Evolutionary conservation across 2,888 invertebrate genomes (phyloP).

Genomic region (Dioctria linearis): DNA sequence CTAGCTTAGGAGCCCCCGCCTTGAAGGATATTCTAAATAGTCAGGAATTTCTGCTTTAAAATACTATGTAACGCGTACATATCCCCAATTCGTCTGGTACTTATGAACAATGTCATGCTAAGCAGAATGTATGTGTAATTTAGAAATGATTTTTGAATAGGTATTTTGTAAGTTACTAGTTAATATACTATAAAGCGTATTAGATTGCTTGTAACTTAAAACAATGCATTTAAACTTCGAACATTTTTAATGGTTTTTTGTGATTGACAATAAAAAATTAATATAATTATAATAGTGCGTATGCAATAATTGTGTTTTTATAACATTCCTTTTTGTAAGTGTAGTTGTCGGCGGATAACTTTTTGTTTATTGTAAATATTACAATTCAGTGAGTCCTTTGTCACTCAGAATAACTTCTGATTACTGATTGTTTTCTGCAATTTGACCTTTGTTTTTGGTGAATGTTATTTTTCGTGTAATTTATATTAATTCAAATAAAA

Average conservation of each 20-base stretch:
- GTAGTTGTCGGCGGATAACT: too few relatives aligned
- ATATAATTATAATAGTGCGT: neutral
- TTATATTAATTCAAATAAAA: too few relatives aligned
- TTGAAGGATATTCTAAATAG: conserved; percentile 29
- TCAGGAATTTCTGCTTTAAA: neutral
- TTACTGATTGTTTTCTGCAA: too few relatives aligned
- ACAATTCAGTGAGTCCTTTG: too few relatives aligned
- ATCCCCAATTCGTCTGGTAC: conserved; percentile 8
- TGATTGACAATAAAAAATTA: conserved; percentile 40
- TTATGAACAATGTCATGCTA: neutral
- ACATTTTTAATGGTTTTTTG: conserved; percentile 31
- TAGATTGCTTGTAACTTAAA: neutral
- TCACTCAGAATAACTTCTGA: too few relatives aligned
- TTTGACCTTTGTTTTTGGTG: too few relatives aligned
- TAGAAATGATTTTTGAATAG: too few relatives aligned
- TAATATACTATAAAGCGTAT: too few relatives aligned
- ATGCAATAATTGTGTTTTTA: neutral
- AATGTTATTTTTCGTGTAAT: too few relatives aligned
- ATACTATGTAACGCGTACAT: conserved; percentile 26
- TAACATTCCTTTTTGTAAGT: too few relatives aligned
- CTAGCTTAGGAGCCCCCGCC: conserved; percentile 12
- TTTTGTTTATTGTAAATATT: too few relatives aligned
- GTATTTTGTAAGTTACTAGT: too few relatives aligned
- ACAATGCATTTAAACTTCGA: conserved; percentile 33
- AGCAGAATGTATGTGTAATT: neutral